These are phyloP conservation scores for Pharmacophagus antenor DNA, from an alignment of 2,888 invertebrate genomes.

Conservation along the genomic window DNA sequence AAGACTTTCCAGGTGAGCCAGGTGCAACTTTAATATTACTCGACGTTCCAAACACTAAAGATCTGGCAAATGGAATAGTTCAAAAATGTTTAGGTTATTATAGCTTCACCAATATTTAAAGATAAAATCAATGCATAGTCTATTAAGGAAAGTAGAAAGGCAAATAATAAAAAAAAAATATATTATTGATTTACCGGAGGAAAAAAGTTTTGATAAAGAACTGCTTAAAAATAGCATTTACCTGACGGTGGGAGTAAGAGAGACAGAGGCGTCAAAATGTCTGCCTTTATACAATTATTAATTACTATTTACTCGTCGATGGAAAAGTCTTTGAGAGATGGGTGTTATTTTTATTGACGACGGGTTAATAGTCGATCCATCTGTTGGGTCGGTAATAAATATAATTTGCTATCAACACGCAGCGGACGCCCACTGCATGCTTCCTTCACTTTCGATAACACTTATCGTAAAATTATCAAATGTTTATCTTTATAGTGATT, in stretches of 20 bases:
- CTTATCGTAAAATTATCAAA: slow-evolving; percentile 20
- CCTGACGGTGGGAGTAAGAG: too few relatives aligned
- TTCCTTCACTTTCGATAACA: slow-evolving; percentile 16
- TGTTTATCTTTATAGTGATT: background rate
- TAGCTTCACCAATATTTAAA: too few relatives aligned
- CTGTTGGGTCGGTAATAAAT: background rate
- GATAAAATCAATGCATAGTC: too few relatives aligned
- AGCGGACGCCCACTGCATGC: background rate
- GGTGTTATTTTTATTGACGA: background rate
- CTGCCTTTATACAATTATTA: too few relatives aligned
- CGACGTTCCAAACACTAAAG: slow-evolving; percentile 71
- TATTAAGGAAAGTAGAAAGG: too few relatives aligned
- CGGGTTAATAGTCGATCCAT: background rate
- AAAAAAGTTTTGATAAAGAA: too few relatives aligned
- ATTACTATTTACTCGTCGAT: background rate
- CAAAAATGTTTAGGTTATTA: background rate
- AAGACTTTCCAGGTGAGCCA: slow-evolving; percentile 88
- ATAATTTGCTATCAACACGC: background rate
- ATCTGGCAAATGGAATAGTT: slow-evolving; percentile 47
- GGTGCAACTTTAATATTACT: slow-evolving; percentile 85
- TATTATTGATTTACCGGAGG: too few relatives aligned
- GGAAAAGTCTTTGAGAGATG: background rate
- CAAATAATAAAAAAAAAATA: too few relatives aligned
- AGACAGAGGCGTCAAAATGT: too few relatives aligned
- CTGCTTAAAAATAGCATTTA: too few relatives aligned